These are phyloP conservation scores for Aphis craccivora DNA, from an alignment of 1,140 invertebrate genomes.

Conservation along the genomic window DNA sequence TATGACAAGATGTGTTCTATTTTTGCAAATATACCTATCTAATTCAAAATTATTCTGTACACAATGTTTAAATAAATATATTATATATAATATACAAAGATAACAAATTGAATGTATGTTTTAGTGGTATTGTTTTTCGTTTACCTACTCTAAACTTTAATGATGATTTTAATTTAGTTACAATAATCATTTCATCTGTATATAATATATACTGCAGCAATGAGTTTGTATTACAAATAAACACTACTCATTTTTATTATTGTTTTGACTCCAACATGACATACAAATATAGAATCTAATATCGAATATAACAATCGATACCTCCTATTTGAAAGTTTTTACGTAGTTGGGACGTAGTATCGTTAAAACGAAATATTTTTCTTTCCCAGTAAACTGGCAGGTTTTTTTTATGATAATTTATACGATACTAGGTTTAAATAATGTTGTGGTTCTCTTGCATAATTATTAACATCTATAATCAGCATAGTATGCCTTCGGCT, in stretches of 20 bases:
- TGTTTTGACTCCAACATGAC: neutral
- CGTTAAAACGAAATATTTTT: neutral
- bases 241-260: neutral
- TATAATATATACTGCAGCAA: neutral
- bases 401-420: slow-evolving; percentile 27
- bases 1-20: neutral
- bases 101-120: neutral
- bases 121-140: neutral
- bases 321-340: neutral
- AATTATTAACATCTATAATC: slow-evolving; percentile 15
- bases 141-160: neutral
- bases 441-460: neutral
- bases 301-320: neutral
- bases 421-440: neutral
- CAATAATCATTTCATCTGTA: neutral
- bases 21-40: slow-evolving; percentile 34
- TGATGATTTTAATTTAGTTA: neutral
- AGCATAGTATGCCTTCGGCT: neutral
- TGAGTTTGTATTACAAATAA: neutral
- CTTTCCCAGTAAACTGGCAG: neutral
- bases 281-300: neutral
- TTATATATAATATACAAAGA: neutral
- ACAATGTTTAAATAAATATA: neutral
- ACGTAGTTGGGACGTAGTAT: neutral
- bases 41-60: neutral